Percentiles rank a stretch among this genome's conserved stretches.
phyloP scores from a whole-genome alignment of 2,113 vertebrate genomes.

The Ia io region DNA sequence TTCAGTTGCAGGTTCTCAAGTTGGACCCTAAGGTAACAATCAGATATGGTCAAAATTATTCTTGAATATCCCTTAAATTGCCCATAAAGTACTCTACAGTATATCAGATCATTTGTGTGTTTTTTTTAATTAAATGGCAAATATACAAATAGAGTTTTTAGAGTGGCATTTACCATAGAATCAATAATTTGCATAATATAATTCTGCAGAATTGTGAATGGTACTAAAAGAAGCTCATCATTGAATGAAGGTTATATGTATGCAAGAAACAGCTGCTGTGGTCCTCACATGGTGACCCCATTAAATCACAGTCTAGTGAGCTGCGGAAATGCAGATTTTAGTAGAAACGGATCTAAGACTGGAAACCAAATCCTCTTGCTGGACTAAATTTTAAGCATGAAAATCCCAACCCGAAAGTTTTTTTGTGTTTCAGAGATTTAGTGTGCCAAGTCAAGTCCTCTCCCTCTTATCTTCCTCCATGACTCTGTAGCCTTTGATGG shows the following conservation, averaged over 20 bases:
- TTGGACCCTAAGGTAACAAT: background rate
- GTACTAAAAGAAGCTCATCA: background rate
- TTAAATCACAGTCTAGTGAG: background rate
- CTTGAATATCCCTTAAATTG: slow-evolving; percentile 5
- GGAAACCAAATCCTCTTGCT: background rate
- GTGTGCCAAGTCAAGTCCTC: background rate
- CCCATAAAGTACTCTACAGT: background rate
- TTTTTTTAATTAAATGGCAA: background rate
- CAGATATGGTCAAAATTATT: background rate
- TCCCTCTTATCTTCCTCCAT: background rate
- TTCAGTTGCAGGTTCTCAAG: background rate
- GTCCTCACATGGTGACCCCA: background rate
- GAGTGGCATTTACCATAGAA: background rate
- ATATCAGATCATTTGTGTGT: background rate
- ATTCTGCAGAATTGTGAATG: background rate
- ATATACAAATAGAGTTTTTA: background rate
- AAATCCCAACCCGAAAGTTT: background rate
- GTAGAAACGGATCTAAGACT: background rate
- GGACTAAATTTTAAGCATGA: background rate
- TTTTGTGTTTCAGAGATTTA: background rate
- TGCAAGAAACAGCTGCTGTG: background rate
- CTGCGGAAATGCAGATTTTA: background rate
- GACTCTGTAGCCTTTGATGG: background rate
- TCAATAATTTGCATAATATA: background rate
- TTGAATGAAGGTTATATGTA: background rate